Evolutionary conservation across 2,888 invertebrate genomes (phyloP).

Genomic region (Callosobruchus maculatus): DNA sequence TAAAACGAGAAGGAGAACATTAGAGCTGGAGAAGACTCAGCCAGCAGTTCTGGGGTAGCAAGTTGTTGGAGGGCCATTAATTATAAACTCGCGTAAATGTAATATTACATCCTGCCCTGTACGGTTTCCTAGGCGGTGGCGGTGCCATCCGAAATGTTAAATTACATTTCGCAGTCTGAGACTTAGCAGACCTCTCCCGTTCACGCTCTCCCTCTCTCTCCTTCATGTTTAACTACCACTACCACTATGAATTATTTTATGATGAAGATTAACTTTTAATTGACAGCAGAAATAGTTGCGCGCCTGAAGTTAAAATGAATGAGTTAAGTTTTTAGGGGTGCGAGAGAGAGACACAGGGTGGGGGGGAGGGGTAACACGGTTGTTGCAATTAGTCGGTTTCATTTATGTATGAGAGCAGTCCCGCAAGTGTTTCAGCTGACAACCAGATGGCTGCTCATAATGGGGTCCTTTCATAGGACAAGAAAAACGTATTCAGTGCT

Average conservation of each 20-base stretch:
- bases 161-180: constrained; percentile 32
- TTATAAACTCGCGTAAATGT: constrained; percentile 45
- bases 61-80: constrained; percentile 39
- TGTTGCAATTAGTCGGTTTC: neutral
- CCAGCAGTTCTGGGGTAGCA: neutral
- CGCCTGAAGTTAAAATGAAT: neutral
- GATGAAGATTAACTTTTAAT: constrained; percentile 45
- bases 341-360: no score
- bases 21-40: neutral
- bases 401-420: neutral
- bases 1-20: neutral
- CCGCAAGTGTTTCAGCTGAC: neutral
- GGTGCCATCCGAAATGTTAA: constrained; percentile 44
- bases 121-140: constrained; percentile 19
- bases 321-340: neutral
- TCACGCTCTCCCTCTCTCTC: constrained; percentile 1
- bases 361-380: neutral
- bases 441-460: neutral
- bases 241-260: constrained; percentile 38
- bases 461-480: no score
- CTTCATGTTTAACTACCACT: constrained; percentile 15
- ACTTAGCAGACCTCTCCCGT: neutral
- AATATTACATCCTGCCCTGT: constrained; percentile 38
- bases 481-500: no score
- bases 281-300: constrained; percentile 27